Evolutionary conservation across 1,140 invertebrate genomes (phyloP).

Genomic region (Drosophila watanabei): DNA sequence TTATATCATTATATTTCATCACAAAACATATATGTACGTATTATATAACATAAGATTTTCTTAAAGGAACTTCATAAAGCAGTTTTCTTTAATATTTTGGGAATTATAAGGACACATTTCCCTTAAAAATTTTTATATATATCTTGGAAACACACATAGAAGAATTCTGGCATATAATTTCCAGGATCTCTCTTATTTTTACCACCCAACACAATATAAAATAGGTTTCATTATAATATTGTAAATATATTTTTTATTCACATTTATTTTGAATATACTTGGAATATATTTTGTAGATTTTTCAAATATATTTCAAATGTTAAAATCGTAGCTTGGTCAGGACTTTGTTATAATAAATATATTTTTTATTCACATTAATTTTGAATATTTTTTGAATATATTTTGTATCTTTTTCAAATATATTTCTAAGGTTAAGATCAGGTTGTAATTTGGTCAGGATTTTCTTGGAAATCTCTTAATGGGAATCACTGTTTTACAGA

Average conservation of each 20-base stretch:
- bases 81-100: not conserved
- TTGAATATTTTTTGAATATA: not conserved
- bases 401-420: not conserved
- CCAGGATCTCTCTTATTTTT: not conserved
- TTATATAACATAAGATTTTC: too few species aligned
- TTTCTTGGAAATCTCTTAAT: not conserved
- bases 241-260: conserved; percentile 7
- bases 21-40: too few species aligned
- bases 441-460: not conserved
- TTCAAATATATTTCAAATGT: not conserved
- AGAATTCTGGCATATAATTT: not conserved
- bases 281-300: not conserved
- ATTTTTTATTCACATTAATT: conserved; percentile 14
- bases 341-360: not conserved
- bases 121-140: too few species aligned
- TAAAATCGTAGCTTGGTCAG: not conserved
- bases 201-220: conserved; percentile 9
- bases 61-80: too few species aligned
- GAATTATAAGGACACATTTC: not conserved
- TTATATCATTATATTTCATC: too few species aligned
- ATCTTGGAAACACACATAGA: not conserved
- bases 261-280: not conserved
- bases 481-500: too few species aligned
- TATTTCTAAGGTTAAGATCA: not conserved
- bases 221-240: not conserved